Evolutionary conservation across 2,113 vertebrate genomes (phyloP), one percentile per base, ranked within the genome.

Genomic region (Asarcornis scutulata): DNA sequence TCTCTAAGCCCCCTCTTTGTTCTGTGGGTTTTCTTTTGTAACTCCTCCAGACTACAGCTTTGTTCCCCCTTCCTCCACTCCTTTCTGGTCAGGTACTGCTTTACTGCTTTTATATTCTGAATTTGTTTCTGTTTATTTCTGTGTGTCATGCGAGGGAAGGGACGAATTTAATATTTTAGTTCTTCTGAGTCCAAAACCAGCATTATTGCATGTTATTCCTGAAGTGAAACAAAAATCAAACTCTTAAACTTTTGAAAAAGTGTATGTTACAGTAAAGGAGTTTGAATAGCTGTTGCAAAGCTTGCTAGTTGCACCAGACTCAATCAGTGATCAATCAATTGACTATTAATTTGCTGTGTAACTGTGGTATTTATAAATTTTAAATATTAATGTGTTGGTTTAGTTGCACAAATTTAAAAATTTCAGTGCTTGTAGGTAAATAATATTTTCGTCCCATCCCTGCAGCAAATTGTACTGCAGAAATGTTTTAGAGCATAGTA

Each of bases 31-130:
- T 98, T 99, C 99, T 99, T 98, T 99, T 98, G 98, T 99, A 98
- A 98, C 98, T 98, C 98, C 99, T 98, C 98, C 98, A 98, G 99
- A 98, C 98, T 99, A 98, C 99, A 99, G 99, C 98, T 99, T 99
- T 99, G 98, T 99, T 75, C 99, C 99, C 98, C 99, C 99, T 98
- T 99, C 99, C 97, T 98, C 99, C 96, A 98, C 98, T 98, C 99
- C 99, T 98, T 99, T 99, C 98, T 99, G 99, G 99, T 99, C 99
- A 99, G 99, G 99, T 99, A 99, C 98, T 98, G 94, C 98, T 98
- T 98, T 97, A 96, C 94, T 90, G 97, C 96, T 98, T 97, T 97
- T 97, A 94, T 98, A 91, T 98, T 95, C 94, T 91, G 60, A 88
- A 91, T 97, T 93, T 87, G 93, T 91, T 97, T 97, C 95, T 96